A percentile compares a stretch with the other conserved stretches of the same genome.
phyloP scores from a whole-genome alignment of 1,140 invertebrate genomes.

The Anagrus nilaparvatae region DNA sequence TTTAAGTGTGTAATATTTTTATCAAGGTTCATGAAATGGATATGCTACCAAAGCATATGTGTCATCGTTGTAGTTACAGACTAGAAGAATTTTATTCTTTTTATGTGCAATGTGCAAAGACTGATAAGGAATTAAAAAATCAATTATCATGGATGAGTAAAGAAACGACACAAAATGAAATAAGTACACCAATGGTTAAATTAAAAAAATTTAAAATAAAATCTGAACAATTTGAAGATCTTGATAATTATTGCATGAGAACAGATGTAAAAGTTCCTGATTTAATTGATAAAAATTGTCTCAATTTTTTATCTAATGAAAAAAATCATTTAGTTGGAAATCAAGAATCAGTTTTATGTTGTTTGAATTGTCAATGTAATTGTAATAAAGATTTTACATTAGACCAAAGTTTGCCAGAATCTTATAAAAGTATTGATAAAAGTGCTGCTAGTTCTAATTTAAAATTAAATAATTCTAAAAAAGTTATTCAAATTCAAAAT shows the following conservation, averaged over 20 bases:
- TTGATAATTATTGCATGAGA: background rate
- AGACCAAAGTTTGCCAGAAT: too few species aligned
- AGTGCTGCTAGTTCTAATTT: too few species aligned
- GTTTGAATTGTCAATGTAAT: too few species aligned
- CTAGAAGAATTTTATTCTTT: conserved; percentile 37
- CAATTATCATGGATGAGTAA: conserved; percentile 38
- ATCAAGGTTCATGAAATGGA: conserved; percentile 38
- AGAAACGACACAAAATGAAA: conserved; percentile 19
- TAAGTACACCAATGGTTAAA: conserved; percentile 33
- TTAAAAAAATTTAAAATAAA: conserved; percentile 34
- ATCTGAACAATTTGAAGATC: conserved; percentile 25
- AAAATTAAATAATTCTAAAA: too few species aligned
- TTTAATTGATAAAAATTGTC: too few species aligned
- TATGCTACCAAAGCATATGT: conserved; percentile 38
- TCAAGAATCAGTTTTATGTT: too few species aligned
- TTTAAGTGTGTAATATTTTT: conserved; percentile 1
- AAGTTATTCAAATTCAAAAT: too few species aligned
- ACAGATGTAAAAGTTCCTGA: too few species aligned
- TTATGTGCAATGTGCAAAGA: conserved; percentile 32
- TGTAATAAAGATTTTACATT: too few species aligned
- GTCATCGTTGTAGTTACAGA: conserved; percentile 36
- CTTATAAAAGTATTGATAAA: too few species aligned
- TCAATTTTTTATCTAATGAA: too few species aligned
- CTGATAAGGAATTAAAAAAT: conserved; percentile 30
- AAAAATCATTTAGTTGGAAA: too few species aligned